Evolutionary conservation across 2,113 vertebrate genomes (phyloP), one percentile per base, ranked within the genome.

Genomic region (Barbus barbus): DNA sequence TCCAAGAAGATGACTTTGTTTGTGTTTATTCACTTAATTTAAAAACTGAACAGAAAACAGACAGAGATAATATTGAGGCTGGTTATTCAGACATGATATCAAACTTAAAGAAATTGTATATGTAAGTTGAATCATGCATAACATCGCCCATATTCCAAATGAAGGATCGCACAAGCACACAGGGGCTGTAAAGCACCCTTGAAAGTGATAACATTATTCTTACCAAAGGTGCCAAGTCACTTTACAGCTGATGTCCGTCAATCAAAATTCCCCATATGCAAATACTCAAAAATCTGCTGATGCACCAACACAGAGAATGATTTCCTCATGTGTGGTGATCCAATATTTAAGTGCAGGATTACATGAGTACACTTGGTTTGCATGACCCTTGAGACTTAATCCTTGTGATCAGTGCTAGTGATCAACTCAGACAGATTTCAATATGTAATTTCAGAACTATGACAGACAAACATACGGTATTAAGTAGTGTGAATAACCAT

Each of bases 221-320:
- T 82, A 84, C 89, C 81, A 61, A 89, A 90, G 86, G 86, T 88
- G 89, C 82, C 78, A 80, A 88, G 88, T 89, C 90, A 91, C 77
- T 81, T n/a, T 82, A 78, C 24, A 88, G 90, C 94, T 90, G 92
- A 88, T 89, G 92, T 88, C 77, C 72, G 90, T 92, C 93, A 92
- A 86, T 94, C 92, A 91, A 65, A 83, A 20, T 9, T 2, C 38
- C 38, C 60, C 36, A 80, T 74, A 85, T 87, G 88, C 87, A 86
- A 89, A 91, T 88, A 90, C 90, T 89, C 76, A 85, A 67, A 83
- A 91, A 91, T 91, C 89, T 93, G 90, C 89, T 92, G 90, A 92
- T 89, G 86, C 84, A 85, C 88, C 22, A 44, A 77, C 80, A 79
- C 81, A 61, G 63, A 81, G 78, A 89, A 72, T 86, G 53, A 22